Conservation (phyloP, 2,888 invertebrate species). For the Deladenus siricidicola region DNA sequence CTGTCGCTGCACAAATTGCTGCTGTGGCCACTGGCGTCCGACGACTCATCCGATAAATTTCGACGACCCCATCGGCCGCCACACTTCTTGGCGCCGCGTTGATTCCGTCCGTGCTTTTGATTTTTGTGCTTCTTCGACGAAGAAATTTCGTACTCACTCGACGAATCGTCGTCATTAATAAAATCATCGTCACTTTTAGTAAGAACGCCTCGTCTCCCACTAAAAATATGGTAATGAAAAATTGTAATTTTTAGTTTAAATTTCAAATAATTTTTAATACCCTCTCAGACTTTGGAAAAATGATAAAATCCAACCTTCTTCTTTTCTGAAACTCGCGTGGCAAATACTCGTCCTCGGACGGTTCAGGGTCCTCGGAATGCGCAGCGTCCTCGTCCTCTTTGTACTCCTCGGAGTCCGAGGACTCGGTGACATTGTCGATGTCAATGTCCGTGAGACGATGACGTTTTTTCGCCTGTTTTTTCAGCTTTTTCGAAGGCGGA, state of each 20-base stretch:
- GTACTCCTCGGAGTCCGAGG: constrained; percentile 17
- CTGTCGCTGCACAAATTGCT: background rate
- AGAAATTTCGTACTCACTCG: constrained; percentile 19
- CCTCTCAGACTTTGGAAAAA: background rate
- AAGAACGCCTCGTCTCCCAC: constrained; percentile 6
- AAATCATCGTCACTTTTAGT: constrained; percentile 26
- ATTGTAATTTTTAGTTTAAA: too few relatives aligned
- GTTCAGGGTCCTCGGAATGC: constrained; percentile 32
- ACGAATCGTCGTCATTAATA: constrained; percentile 18
- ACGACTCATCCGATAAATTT: constrained; percentile 9
- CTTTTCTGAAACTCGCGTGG: constrained; percentile 2
- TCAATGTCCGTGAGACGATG: constrained; percentile 30
- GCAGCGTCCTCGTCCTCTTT: constrained; percentile 13
- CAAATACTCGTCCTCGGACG: constrained; percentile 27
- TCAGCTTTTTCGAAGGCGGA: constrained; percentile 8
- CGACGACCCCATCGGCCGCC: constrained; percentile 12
- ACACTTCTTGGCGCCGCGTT: constrained; percentile 11
- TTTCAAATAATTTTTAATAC: constrained; percentile 1
- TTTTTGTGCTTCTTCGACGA: constrained; percentile 11
- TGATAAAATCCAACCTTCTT: too few relatives aligned
- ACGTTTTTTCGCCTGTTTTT: constrained; percentile 19
- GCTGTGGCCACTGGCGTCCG: background rate
- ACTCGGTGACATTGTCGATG: constrained; percentile 31
- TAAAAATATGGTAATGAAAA: too few relatives aligned
- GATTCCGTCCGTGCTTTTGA: constrained; percentile 3